phyloP scores from a whole-genome alignment of 2,113 vertebrate species.

The Synchiropus splendidus region DNA sequence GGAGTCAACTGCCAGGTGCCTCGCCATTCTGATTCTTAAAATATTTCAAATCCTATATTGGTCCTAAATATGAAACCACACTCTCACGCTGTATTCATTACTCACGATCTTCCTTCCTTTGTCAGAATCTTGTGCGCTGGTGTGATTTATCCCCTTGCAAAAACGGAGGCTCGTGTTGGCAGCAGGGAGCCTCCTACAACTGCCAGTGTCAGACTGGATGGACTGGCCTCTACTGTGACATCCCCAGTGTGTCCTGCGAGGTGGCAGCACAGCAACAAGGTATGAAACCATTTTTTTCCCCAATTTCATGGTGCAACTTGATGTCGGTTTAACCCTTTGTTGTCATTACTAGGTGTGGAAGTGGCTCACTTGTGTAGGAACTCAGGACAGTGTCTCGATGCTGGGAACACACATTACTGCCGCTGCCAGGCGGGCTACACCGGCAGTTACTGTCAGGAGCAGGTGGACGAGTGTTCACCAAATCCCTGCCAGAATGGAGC shows the following conservation, averaged over 20 bases:
- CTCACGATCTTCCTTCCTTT: slow-evolving; percentile 3
- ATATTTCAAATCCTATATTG: neutral
- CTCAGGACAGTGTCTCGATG: slow-evolving; percentile 83
- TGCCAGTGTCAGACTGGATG: slow-evolving; percentile 89
- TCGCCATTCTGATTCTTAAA: neutral
- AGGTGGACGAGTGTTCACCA: slow-evolving; percentile 91
- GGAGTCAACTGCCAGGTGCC: slow-evolving; percentile 90
- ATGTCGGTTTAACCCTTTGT: neutral
- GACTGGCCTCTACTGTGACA: slow-evolving; percentile 89
- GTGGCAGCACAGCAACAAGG: slow-evolving; percentile 88
- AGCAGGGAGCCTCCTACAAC: slow-evolving; percentile 81
- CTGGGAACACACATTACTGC: slow-evolving; percentile 87
- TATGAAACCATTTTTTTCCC: slow-evolving; percentile 21
- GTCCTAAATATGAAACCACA: neutral
- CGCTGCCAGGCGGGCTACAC: slow-evolving; percentile 92
- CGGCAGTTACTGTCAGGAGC: slow-evolving; percentile 93
- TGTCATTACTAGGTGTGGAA: slow-evolving; percentile 66
- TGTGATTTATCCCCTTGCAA: slow-evolving; percentile 92
- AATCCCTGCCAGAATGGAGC: slow-evolving; percentile 95
- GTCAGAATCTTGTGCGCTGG: slow-evolving; percentile 88
- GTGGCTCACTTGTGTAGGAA: slow-evolving; percentile 81
- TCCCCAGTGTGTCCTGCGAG: slow-evolving; percentile 92
- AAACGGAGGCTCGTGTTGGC: slow-evolving; percentile 88
- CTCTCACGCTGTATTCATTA: neutral
- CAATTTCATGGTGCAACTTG: too few species aligned